Percentiles rank a stretch among this genome's conserved stretches.
Conservation (phyloP, 2,797 vertebrate genomes). For the Hoplostethus atlanticus region DNA sequence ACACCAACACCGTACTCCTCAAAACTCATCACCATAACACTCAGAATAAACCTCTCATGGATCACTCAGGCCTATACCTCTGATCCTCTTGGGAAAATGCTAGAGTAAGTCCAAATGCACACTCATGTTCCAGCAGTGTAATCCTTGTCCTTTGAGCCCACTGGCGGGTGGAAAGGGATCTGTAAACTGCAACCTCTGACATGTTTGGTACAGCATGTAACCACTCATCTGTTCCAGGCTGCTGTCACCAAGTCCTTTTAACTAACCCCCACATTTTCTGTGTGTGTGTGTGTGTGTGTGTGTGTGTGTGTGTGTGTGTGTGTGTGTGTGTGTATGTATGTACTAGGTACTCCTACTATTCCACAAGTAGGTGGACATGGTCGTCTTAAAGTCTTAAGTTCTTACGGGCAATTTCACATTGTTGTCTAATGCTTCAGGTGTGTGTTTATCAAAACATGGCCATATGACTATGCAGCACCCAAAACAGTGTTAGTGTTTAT, state of each 20-base stretch:
- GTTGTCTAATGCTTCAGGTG: neutral
- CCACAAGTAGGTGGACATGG: neutral
- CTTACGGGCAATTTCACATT: too few species aligned
- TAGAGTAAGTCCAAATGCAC: slow-evolving; percentile 34
- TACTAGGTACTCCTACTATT: neutral
- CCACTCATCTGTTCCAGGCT: slow-evolving; percentile 15
- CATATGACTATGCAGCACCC: neutral
- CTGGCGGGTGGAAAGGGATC: slow-evolving; percentile 16
- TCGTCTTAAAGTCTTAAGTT: neutral
- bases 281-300: slow-evolving; percentile 13
- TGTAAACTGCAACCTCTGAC: slow-evolving; percentile 23
- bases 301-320: slow-evolving; percentile 5
- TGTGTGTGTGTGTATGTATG: slow-evolving; percentile 12
- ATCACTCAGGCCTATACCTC: slow-evolving; percentile 27
- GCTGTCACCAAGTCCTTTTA: neutral
- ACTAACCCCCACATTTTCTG: neutral
- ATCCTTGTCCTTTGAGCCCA: slow-evolving; percentile 38
- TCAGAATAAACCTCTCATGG: slow-evolving; percentile 45
- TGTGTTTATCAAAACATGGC: slow-evolving; percentile 1
- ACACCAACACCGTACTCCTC: neutral
- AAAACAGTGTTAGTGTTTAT: neutral
- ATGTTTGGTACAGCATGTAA: slow-evolving; percentile 27
- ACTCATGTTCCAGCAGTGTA: slow-evolving; percentile 40
- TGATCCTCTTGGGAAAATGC: slow-evolving; percentile 47
- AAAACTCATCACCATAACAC: slow-evolving; percentile 12